Conservation (phyloP, 2,888 invertebrate species). For the Anoncus sp. region DNA sequence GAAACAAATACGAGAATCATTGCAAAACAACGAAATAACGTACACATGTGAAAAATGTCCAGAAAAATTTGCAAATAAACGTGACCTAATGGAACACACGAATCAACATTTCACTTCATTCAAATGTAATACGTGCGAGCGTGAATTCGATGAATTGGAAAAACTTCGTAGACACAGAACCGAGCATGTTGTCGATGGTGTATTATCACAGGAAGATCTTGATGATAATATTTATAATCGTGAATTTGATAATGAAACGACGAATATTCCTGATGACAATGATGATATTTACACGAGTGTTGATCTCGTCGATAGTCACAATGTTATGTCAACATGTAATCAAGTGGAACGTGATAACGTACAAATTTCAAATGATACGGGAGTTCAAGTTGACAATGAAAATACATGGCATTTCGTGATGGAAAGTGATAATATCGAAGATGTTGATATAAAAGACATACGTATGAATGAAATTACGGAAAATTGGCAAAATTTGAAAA, state of each 20-base stretch:
- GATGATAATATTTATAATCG: constrained; percentile 66
- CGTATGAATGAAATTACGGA: constrained; percentile 4
- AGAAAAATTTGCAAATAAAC: constrained; percentile 71
- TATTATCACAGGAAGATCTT: constrained; percentile 76
- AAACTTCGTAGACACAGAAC: constrained; percentile 75
- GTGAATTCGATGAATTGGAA: constrained; percentile 75
- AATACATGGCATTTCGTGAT: constrained; percentile 32
- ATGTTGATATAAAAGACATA: constrained; percentile 19
- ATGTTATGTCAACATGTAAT: no score
- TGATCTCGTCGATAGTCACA: constrained; percentile 16
- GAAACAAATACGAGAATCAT: constrained; percentile 52
- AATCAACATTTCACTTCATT: constrained; percentile 65
- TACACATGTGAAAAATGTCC: constrained; percentile 72
- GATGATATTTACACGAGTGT: constrained; percentile 22
- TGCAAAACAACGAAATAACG: constrained; percentile 16
- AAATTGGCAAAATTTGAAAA: constrained; percentile 54
- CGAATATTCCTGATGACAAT: constrained; percentile 55
- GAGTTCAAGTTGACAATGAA: no score
- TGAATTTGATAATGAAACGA: constrained; percentile 52
- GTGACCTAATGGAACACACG: constrained; percentile 71
- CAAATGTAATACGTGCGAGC: constrained; percentile 77
- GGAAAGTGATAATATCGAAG: neutral
- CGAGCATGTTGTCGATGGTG: constrained; percentile 78
- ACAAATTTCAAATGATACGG: no score
- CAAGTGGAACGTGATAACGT: no score